A percentile compares a stretch with the other conserved stretches of the same genome.
phyloP scores from a whole-genome alignment of 1,140 invertebrate genomes.

The Penaeus indicus region DNA sequence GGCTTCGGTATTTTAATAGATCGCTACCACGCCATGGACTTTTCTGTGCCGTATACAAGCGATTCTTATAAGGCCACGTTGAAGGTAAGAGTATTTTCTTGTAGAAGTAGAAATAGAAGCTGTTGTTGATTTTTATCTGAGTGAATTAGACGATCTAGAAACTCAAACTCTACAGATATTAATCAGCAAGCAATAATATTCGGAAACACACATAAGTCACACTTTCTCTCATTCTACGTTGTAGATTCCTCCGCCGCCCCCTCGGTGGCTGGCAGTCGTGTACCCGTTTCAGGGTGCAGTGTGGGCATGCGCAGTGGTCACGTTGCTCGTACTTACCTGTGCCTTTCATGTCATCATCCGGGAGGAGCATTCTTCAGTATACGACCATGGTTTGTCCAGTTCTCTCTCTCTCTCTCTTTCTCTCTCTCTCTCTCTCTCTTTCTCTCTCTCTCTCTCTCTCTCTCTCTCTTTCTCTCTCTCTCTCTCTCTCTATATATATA shows the following conservation, averaged over 20 bases:
- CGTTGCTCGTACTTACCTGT: neutral
- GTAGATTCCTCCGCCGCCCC: constrained; percentile 28
- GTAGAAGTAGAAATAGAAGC: neutral
- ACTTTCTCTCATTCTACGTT: neutral
- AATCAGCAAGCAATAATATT: too few relatives aligned
- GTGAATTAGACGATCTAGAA: neutral
- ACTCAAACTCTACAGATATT: too few relatives aligned
- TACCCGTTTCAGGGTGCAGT: constrained; percentile 6
- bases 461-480: too few relatives aligned
- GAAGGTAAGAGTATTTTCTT: neutral
- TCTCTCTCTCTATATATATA: too few relatives aligned
- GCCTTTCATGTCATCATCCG: constrained; percentile 1
- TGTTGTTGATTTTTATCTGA: neutral
- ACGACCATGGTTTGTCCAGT: neutral
- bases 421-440: too few relatives aligned
- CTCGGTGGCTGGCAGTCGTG: constrained; percentile 40
- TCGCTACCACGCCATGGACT: constrained; percentile 21
- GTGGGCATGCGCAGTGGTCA: neutral
- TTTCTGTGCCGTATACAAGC: constrained; percentile 16
- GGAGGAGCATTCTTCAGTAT: neutral
- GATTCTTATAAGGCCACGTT: constrained; percentile 37
- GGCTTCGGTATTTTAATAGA: constrained; percentile 37
- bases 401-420: neutral
- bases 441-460: too few relatives aligned
- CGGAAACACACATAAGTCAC: neutral